Conservation (phyloP, 2,888 invertebrate species). For the Drosophila buzzatii region DNA sequence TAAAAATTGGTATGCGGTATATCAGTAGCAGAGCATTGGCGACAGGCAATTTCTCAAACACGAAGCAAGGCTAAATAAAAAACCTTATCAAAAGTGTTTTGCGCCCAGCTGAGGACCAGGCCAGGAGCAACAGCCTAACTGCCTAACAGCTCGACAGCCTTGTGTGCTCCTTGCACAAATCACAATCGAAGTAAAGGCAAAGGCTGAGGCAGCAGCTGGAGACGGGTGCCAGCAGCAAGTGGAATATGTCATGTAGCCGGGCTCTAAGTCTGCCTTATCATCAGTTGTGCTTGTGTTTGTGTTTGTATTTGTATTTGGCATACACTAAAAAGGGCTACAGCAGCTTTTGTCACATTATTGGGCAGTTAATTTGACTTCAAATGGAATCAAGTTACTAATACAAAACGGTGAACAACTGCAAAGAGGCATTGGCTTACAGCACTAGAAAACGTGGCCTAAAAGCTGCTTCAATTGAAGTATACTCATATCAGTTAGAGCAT, state of each 20-base stretch:
- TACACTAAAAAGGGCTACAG: slow-evolving; percentile 9
- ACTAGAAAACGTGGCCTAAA: background rate
- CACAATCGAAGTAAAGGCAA: slow-evolving; percentile 62
- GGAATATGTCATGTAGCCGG: slow-evolving; percentile 27
- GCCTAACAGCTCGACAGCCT: slow-evolving; percentile 5
- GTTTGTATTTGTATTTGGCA: slow-evolving; percentile 12
- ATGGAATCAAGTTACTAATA: background rate
- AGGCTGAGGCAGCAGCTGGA: background rate
- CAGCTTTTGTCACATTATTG: background rate
- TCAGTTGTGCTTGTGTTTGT: slow-evolving; percentile 36
- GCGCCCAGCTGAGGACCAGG: slow-evolving; percentile 60
- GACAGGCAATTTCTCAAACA: slow-evolving; percentile 70
- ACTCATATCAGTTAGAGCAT: slow-evolving; percentile 1
- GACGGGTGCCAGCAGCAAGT: slow-evolving; percentile 49
- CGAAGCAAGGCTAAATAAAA: background rate
- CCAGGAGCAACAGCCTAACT: slow-evolving; percentile 9
- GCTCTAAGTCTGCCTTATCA: slow-evolving; percentile 49
- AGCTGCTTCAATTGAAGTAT: background rate
- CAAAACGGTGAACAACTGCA: background rate
- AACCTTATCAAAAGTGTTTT: slow-evolving; percentile 36
- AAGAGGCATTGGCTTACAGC: background rate
- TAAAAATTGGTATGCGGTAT: slow-evolving; percentile 68
- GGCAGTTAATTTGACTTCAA: background rate
- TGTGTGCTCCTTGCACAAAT: slow-evolving; percentile 32
- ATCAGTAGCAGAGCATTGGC: slow-evolving; percentile 65